Evolutionary conservation across 1,140 invertebrate species (phyloP).

Genomic region (Bombus waltoni): DNA sequence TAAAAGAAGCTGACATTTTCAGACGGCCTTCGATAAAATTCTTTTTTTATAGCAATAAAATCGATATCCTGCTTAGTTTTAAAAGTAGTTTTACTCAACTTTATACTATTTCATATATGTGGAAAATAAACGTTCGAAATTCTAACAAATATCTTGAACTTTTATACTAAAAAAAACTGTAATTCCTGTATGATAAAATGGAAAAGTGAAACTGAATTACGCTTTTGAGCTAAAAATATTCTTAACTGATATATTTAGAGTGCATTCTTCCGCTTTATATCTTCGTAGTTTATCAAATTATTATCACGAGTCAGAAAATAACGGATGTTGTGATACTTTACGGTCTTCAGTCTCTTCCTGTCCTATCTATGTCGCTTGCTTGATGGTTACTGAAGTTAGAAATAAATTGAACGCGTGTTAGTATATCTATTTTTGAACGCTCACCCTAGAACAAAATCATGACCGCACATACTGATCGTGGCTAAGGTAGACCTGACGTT

Average conservation of each 20-base stretch:
- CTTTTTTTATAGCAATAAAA: slow-evolving; percentile 4
- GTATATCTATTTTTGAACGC: slow-evolving; percentile 59
- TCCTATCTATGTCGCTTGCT: neutral
- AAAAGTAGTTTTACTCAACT: slow-evolving; percentile 18
- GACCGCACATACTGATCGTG: slow-evolving; percentile 57
- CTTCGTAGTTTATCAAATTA: neutral
- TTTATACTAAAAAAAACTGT: neutral
- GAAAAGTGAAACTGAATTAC: neutral
- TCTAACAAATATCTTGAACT: neutral
- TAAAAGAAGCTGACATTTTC: neutral
- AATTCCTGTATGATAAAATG: neutral
- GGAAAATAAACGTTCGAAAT: neutral
- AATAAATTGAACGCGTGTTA: slow-evolving; percentile 52
- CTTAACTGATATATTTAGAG: neutral
- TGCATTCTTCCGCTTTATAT: neutral
- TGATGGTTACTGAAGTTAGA: slow-evolving; percentile 26
- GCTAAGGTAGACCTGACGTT: slow-evolving; percentile 37
- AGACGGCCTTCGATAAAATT: slow-evolving; percentile 11
- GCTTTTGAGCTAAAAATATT: neutral
- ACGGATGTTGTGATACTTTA: neutral
- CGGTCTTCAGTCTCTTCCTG: neutral
- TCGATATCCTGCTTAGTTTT: slow-evolving; percentile 18
- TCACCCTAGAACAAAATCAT: slow-evolving; percentile 52
- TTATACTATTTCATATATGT: neutral
- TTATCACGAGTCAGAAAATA: neutral